Base-by-base conservation (phyloP, 2,113 vertebrate genomes). In the Oplegnathus fasciatus region DNA sequence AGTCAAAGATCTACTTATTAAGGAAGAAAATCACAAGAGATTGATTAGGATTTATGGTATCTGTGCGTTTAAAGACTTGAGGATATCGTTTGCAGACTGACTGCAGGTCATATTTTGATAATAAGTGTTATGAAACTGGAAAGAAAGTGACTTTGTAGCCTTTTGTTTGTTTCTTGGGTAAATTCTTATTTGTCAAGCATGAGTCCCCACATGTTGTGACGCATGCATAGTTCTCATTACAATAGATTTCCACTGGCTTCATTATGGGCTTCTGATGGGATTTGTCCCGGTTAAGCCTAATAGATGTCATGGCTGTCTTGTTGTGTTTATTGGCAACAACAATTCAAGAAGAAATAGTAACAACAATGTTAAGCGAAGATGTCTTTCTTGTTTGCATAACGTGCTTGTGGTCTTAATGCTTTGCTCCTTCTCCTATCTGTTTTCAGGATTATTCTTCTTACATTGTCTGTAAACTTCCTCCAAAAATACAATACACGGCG, bases 281-380 rank as follows among this genome's bases (percentile, higher is more conserved):
- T 85, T 85, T 85, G 50, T 72, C 60, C 9, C 83, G 64, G 5
- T 78, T 88, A 62, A 87, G 26, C 15, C 9, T 48, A 68, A 72
- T 55, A 78, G 20, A 69, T 75, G 84, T 57, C 66, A 76, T 1
- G 44, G 76, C 55, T 67, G 26, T 78, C 78, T 52, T 78, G 34
- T 82, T 54, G 55, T 18, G 20, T 58, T 17, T 76, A 50, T 44
- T 42, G 66, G 6, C 18, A 55, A 46, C 24, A 75, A 26, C 62
- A n/a, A 10, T 65, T 75, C 8, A 81, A 17, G 22, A 74, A 73
- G 48, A 48, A 67, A 83, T n/a, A 42, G 9, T 13, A 26, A 32
- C 20, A 78, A n/a, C 30, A 67, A 24, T 24, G 11, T 77, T 46
- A 18, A 69, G 67, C 24, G 18, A 44, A 37, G 5, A 44, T 26